phyloP scores from a whole-genome alignment of 2,113 vertebrate species.

The Halcyon senegalensis region DNA sequence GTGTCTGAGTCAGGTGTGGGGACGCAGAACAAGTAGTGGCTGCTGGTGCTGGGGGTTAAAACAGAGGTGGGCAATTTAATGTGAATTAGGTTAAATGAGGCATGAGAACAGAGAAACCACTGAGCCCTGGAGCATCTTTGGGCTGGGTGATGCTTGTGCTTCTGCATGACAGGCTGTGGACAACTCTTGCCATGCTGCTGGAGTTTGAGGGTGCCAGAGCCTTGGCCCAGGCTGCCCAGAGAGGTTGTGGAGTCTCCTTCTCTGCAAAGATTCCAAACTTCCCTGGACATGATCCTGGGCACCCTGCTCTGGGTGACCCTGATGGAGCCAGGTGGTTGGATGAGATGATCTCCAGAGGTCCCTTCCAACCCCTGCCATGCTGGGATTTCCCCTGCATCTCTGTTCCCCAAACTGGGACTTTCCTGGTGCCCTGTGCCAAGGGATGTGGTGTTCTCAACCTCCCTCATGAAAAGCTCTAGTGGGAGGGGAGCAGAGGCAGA shows the following conservation, averaged over 20 bases:
- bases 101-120: neutral
- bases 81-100: neutral
- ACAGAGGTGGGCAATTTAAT: neutral
- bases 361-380: neutral
- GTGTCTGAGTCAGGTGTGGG: neutral
- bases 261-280: neutral
- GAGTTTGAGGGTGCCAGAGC: neutral
- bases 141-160: neutral
- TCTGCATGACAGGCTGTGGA: fast-evolving
- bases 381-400: neutral
- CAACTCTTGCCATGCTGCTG: neutral
- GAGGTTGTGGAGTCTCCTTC: neutral
- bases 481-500: neutral
- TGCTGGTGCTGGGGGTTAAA: neutral
- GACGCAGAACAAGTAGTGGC: fast-evolving
- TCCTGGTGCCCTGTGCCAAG: neutral
- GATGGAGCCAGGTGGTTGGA: neutral
- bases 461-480: fast-evolving
- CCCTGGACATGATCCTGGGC: neutral
- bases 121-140: neutral
- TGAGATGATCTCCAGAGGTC: neutral
- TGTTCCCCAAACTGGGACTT: fast-evolving
- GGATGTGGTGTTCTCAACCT: neutral
- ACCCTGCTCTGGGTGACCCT: neutral
- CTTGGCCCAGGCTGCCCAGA: neutral